phyloP scores from a whole-genome alignment of 1,140 invertebrate genomes.

The Drosophila rhopaloa region DNA sequence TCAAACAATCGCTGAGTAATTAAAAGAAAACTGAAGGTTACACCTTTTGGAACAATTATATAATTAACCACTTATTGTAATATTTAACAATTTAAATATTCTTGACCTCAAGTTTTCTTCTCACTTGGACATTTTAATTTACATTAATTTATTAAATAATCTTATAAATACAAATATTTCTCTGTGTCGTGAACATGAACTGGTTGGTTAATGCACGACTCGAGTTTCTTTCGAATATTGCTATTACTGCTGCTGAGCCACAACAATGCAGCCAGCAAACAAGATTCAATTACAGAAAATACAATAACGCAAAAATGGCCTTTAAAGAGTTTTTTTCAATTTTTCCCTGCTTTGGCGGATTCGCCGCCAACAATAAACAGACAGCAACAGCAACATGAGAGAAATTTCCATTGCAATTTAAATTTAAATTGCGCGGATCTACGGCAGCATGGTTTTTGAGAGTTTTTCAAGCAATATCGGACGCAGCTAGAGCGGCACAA shows the following conservation, averaged over 20 bases:
- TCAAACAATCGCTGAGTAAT: not conserved
- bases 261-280: conserved; percentile 33
- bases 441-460: conserved; percentile 72
- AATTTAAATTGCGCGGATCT: conserved; percentile 80
- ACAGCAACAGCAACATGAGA: conserved; percentile 15
- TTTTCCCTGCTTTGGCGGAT: conserved; percentile 16
- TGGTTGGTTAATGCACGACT: conserved; percentile 18
- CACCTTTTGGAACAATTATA: too few relatives aligned
- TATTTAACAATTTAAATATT: too few relatives aligned
- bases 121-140: too few relatives aligned
- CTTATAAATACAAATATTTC: not conserved
- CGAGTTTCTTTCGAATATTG: conserved; percentile 16
- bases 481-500: conserved; percentile 29
- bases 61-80: too few relatives aligned
- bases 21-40: too few relatives aligned
- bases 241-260: conserved; percentile 17
- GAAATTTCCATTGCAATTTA: conserved; percentile 75
- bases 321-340: conserved; percentile 33
- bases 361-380: conserved; percentile 33
- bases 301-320: conserved; percentile 9
- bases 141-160: too few relatives aligned
- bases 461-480: conserved; percentile 44
- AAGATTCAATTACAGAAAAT: conserved; percentile 37
- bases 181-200: not conserved
- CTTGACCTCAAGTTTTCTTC: too few relatives aligned